phyloP scores from a whole-genome alignment of 1,140 invertebrate species.

The Homalodisca vitripennis region DNA sequence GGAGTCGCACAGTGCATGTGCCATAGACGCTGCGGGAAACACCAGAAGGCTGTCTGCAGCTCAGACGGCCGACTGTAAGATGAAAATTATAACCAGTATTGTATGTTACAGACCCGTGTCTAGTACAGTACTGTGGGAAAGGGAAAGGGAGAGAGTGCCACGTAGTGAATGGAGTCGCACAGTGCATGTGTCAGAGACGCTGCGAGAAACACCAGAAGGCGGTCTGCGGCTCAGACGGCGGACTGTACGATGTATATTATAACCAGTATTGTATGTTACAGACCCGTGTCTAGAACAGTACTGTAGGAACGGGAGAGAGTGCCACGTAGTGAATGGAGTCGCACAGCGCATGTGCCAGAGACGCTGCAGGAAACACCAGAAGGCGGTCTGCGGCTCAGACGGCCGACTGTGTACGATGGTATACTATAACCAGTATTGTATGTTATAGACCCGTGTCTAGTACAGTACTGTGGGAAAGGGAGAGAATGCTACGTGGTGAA shows the following conservation, averaged over 20 bases:
- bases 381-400: not conserved
- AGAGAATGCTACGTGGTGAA: constrained; percentile 59
- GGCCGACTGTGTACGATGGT: too few species aligned
- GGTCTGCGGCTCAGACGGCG: not conserved
- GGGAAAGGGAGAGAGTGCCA: constrained; percentile 61
- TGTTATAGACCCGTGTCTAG: constrained; percentile 60
- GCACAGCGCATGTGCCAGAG: not conserved
- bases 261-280: not conserved
- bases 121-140: constrained; percentile 63
- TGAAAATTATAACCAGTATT: not conserved
- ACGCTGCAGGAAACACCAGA: not conserved
- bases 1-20: not conserved
- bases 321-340: not conserved
- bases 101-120: constrained; percentile 58
- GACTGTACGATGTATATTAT: too few species aligned
- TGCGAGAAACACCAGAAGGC: not conserved
- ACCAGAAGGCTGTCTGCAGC: not conserved
- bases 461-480: constrained; percentile 66
- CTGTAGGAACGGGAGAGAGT: too few species aligned
- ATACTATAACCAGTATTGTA: too few species aligned
- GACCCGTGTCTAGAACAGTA: not conserved
- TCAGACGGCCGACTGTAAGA: not conserved
- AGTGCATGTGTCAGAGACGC: constrained; percentile 61
- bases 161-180: constrained; percentile 51
- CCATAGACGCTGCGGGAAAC: not conserved